Percentiles rank a stretch among this genome's conserved stretches.
Evolutionary conservation across 2,888 invertebrate genomes (phyloP).

Genomic region (Callyntrura guangdongensis): DNA sequence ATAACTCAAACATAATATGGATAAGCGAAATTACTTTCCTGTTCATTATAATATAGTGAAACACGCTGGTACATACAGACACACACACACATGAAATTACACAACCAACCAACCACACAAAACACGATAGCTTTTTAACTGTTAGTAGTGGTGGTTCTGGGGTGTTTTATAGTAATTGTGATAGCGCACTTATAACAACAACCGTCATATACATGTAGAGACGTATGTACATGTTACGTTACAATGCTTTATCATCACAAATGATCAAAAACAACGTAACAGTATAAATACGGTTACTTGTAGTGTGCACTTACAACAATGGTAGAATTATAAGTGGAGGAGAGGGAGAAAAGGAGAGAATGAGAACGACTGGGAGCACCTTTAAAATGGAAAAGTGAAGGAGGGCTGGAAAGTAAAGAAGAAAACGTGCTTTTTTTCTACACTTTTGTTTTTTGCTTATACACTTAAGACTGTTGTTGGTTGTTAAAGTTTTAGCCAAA

Average conservation of each 20-base stretch:
- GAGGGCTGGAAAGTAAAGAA: background rate
- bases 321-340: background rate
- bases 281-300: slow-evolving; percentile 11
- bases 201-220: too few species aligned
- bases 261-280: background rate
- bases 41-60: slow-evolving; percentile 63
- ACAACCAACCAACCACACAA: slow-evolving; percentile 19
- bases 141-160: too few species aligned
- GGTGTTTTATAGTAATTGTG: background rate
- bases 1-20: slow-evolving; percentile 65
- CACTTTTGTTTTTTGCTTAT: too few species aligned
- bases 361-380: background rate
- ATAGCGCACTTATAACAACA: background rate
- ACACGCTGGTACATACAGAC: background rate
- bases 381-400: background rate
- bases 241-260: slow-evolving; percentile 29
- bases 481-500: too few species aligned
- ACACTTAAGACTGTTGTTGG: too few species aligned
- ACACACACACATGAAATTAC: background rate
- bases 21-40: slow-evolving; percentile 66
- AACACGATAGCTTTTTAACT: slow-evolving; percentile 18
- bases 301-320: background rate
- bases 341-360: too few species aligned
- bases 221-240: background rate
- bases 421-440: too few species aligned